These are phyloP conservation scores for Lacerta bilineata DNA, from an alignment of 2,797 vertebrate genomes.

Conservation along the genomic window DNA sequence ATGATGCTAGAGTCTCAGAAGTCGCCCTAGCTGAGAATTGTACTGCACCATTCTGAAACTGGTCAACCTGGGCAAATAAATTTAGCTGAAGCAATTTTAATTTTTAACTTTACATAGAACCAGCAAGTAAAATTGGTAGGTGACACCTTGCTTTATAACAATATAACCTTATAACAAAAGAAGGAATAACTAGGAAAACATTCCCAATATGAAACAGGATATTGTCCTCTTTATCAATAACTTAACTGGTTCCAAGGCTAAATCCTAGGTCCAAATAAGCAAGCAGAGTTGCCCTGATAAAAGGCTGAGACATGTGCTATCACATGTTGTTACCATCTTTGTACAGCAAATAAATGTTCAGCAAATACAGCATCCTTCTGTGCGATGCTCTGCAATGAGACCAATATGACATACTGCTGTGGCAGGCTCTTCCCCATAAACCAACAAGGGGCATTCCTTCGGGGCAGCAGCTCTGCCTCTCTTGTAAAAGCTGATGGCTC, in stretches of 20 bases:
- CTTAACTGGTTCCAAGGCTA: neutral
- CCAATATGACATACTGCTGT: neutral
- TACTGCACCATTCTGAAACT: neutral
- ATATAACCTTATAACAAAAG: neutral
- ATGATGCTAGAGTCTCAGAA: neutral
- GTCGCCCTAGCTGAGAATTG: neutral
- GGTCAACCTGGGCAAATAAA: constrained; percentile 2
- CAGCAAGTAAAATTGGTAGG: constrained; percentile 9
- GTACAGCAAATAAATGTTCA: neutral
- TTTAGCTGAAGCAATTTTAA: neutral
- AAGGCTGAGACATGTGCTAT: neutral
- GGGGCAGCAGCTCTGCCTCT: neutral
- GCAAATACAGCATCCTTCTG: neutral
- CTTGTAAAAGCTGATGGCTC: neutral
- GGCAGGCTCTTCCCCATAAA: neutral
- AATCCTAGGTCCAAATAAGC: neutral
- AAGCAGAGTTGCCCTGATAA: neutral
- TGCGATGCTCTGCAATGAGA: neutral
- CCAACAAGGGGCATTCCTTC: neutral
- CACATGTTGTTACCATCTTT: neutral
- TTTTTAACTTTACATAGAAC: constrained; percentile 9
- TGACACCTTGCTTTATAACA: neutral
- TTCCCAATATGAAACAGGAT: neutral
- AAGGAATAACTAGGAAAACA: neutral
- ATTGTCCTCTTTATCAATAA: neutral